Percentiles rank a stretch among this genome's conserved stretches.
These are phyloP conservation scores for Cyprinodon tularosa DNA, from an alignment of 2,113 vertebrate species.

Conservation along the genomic window DNA sequence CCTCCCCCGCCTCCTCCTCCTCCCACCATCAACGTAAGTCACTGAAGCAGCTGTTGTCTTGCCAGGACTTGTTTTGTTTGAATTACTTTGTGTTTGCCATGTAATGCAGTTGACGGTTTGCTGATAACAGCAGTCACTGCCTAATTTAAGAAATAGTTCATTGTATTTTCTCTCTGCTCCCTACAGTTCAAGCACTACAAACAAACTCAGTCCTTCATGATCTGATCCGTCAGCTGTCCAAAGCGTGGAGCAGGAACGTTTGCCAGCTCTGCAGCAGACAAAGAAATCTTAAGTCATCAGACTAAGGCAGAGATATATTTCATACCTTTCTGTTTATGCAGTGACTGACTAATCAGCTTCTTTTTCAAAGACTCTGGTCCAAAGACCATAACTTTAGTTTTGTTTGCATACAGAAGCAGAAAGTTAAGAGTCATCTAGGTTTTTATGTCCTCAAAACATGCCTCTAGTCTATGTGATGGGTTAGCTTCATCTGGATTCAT, in stretches of 20 bases:
- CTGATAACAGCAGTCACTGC: conserved; percentile 12
- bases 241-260: conserved; percentile 2
- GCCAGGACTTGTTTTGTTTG: conserved; percentile 26
- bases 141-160: conserved; percentile 50
- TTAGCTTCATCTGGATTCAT: too few species aligned
- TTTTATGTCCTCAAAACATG: too few species aligned
- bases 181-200: conserved; percentile 87
- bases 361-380: too few species aligned
- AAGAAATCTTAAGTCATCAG: background rate
- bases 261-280: background rate
- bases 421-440: too few species aligned
- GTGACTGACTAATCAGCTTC: too few species aligned
- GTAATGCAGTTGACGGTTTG: conserved; percentile 29
- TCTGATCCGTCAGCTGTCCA: conserved; percentile 73
- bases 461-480: too few species aligned
- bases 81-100: conserved; percentile 13
- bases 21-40: conserved; percentile 75
- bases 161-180: conserved; percentile 34
- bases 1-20: conserved; percentile 58
- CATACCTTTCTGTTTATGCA: background rate
- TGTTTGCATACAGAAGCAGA: too few species aligned
- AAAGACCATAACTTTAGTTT: too few species aligned
- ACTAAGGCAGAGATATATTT: conserved; percentile 5
- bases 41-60: conserved; percentile 41
- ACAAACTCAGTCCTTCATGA: conserved; percentile 94